Conservation (phyloP, 2,113 vertebrate species). For the Ammodytes dubius region DNA sequence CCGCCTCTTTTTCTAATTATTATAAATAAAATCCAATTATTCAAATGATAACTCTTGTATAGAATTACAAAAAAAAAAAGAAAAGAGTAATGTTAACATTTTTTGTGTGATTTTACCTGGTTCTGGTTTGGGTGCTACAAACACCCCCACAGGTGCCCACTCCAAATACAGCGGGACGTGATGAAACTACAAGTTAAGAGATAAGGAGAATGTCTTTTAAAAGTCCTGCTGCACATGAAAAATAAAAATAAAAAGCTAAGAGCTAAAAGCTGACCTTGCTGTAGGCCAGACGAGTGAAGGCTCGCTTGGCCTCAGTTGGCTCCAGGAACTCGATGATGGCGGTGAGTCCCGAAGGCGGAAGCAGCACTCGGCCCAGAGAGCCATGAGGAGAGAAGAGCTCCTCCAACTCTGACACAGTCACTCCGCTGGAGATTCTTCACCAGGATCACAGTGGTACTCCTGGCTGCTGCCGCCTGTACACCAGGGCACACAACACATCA, state of each 20-base stretch:
- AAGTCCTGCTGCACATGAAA: neutral
- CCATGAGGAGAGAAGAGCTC: constrained; percentile 87
- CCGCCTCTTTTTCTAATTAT: constrained; percentile 32
- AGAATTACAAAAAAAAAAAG: too few relatives aligned
- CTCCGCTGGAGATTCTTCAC: constrained; percentile 93
- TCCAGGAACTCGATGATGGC: constrained; percentile 95
- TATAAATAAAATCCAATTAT: neutral
- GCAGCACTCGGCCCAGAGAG: constrained; percentile 90
- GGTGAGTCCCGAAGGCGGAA: constrained; percentile 92
- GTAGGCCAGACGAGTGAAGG: constrained; percentile 93
- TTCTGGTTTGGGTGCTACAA: constrained; percentile 77
- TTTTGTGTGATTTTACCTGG: constrained; percentile 53
- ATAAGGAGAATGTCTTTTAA: neutral
- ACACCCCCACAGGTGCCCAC: constrained; percentile 94
- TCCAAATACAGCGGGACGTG: constrained; percentile 92
- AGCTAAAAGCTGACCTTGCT: constrained; percentile 88
- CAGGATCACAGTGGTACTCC: constrained; percentile 92
- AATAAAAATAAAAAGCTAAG: neutral
- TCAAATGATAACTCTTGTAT: neutral
- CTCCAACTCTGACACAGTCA: constrained; percentile 84
- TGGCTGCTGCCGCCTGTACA: constrained; percentile 86
- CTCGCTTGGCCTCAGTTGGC: constrained; percentile 92
- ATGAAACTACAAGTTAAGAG: constrained; percentile 75
- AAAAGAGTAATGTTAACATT: too few relatives aligned
- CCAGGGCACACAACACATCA: neutral